Evolutionary conservation across 2,113 vertebrate species (phyloP).

Genomic region (Myodes glareolus): DNA sequence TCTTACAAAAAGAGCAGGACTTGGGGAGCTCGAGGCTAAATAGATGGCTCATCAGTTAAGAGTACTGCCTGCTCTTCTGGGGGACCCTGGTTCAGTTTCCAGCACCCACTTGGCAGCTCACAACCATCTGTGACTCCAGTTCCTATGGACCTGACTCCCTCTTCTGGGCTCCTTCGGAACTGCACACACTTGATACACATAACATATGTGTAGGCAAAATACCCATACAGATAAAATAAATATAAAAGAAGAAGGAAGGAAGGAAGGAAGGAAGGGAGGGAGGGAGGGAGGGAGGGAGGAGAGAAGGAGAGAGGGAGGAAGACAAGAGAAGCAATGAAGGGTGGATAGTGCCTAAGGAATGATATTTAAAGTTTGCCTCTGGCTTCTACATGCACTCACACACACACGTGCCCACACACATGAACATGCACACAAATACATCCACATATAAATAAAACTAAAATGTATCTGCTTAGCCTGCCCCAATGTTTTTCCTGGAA

Average conservation of each 20-base stretch:
- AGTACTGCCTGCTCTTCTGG: not conserved
- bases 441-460: not conserved
- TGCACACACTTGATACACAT: not conserved
- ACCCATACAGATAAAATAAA: not conserved
- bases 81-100: not conserved
- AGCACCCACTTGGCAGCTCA: not conserved
- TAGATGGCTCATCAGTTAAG: not conserved
- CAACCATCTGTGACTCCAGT: not conserved
- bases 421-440: not conserved
- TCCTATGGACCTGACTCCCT: not conserved
- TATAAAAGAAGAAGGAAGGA: not conserved
- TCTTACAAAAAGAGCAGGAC: not conserved
- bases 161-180: not conserved
- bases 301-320: too few relatives aligned
- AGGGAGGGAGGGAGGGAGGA: rapidly evolving
- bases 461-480: not conserved
- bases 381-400: not conserved
- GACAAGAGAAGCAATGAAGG: too few relatives aligned
- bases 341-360: not conserved
- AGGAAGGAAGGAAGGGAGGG: too few relatives aligned
- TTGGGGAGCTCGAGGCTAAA: not conserved
- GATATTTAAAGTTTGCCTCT: not conserved
- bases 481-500: not conserved
- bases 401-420: not conserved
- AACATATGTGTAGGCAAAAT: not conserved